These are phyloP conservation scores for Sphaerolaimus hirsutus DNA, from an alignment of 2,888 invertebrate species.

Conservation along the genomic window DNA sequence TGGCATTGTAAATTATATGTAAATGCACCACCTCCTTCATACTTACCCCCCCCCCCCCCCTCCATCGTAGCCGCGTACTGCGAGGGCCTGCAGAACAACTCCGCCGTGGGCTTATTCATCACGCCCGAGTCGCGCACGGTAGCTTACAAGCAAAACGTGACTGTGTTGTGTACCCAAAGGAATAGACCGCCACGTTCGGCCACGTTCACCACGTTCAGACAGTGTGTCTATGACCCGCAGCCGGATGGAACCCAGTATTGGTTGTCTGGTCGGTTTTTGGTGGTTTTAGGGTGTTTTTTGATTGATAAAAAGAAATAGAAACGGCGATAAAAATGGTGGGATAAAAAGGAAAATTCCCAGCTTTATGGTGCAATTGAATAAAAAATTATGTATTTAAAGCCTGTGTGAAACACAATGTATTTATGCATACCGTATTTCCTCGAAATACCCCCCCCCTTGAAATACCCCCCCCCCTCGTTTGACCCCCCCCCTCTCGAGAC, in stretches of 20 bases:
- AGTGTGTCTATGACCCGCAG: constrained; percentile 83
- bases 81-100: constrained; percentile 18
- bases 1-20: too few relatives aligned
- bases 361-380: too few relatives aligned
- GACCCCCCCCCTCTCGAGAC: too few relatives aligned
- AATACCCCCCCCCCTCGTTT: too few relatives aligned
- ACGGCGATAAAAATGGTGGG: too few relatives aligned
- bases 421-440: too few relatives aligned
- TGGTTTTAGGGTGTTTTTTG: not conserved
- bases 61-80: constrained; percentile 21
- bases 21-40: not conserved
- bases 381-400: too few relatives aligned
- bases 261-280: not conserved
- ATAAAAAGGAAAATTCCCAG: too few relatives aligned
- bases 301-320: not conserved
- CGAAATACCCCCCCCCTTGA: too few relatives aligned
- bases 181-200: constrained; percentile 32
- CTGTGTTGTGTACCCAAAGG: constrained; percentile 17
- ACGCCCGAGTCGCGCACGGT: constrained; percentile 15
- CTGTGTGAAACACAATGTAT: too few relatives aligned
- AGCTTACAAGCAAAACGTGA: constrained; percentile 19
- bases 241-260: constrained; percentile 16
- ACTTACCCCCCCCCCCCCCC: not conserved
- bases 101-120: constrained; percentile 18
- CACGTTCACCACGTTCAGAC: constrained; percentile 56